These are phyloP conservation scores for Aspidiotus destructor DNA, from an alignment of 2,888 invertebrate species.

Conservation along the genomic window DNA sequence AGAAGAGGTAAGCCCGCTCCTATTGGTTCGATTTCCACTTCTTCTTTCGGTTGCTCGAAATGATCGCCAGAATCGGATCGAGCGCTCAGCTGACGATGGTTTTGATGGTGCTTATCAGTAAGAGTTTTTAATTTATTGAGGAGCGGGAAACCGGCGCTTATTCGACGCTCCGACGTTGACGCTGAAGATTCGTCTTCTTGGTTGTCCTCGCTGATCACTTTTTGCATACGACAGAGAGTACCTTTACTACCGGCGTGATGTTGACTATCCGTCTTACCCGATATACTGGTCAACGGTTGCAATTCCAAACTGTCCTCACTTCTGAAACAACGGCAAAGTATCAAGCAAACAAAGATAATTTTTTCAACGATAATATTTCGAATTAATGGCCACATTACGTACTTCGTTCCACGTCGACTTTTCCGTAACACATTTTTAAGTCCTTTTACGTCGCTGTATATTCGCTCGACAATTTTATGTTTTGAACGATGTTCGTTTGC, in stretches of 20 bases:
- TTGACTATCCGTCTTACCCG: constrained; percentile 38
- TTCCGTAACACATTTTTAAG: constrained; percentile 50
- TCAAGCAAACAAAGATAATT: neutral
- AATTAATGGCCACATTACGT: constrained; percentile 5
- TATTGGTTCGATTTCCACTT: constrained; percentile 48
- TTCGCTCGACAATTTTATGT: constrained; percentile 60
- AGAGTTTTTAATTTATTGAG: constrained; percentile 66
- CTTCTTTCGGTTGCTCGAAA: constrained; percentile 28
- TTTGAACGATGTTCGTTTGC: constrained; percentile 23
- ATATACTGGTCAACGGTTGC: constrained; percentile 49
- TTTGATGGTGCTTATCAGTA: constrained; percentile 64
- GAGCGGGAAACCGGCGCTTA: constrained; percentile 75
- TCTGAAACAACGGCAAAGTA: constrained; percentile 41
- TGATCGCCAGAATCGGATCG: constrained; percentile 23
- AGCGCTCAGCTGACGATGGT: constrained; percentile 40
- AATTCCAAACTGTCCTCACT: constrained; percentile 57
- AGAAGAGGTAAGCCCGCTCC: constrained; percentile 63
- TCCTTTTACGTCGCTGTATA: constrained; percentile 73
- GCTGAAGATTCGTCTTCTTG: constrained; percentile 44
- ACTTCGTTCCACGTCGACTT: constrained; percentile 44
- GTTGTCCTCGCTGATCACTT: constrained; percentile 62
- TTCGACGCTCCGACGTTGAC: constrained; percentile 38
- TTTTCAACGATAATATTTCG: neutral
- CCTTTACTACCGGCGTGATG: constrained; percentile 45
- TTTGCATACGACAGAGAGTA: constrained; percentile 60